Base-by-base conservation (phyloP, 2,113 vertebrate genomes). In the Microtus ochrogaster region DNA sequence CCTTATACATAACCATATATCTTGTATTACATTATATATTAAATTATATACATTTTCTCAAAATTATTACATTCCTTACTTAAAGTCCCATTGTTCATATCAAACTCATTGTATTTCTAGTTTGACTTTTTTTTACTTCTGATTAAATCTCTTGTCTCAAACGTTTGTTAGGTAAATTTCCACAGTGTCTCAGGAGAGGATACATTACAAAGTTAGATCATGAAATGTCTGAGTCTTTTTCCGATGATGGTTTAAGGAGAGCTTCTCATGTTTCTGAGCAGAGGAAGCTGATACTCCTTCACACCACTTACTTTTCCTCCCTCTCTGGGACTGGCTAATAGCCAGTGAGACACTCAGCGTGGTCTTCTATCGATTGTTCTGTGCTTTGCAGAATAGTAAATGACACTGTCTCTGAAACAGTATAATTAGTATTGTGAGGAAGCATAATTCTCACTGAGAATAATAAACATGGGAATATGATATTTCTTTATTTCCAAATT, bases 191-290 rank as follows among this genome's bases (percentile, higher is more conserved):
- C 90, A 87, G 6, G 76, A 97, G 90, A 96, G 6, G 76, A 47
- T 66, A 39, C 58, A 91, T 97, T 97, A 94, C 89, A 79, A 94
- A 94, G 73, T 96, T 91, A 97, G 97, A 95, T 72, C 52, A 68
- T 77, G 76, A 96, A 97, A 96, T 95, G 68, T 52, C 91, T 97
- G 79, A 94, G 74, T 47, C 85, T 70, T 95, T 96, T 96, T 66
- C 93, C 97, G 83, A 96, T 97, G 84, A 95, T 91, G 47, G n/a
- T 76, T 76, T 47, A 36, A 96, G 4, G 90, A 39, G 30, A 95
- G n/a, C 72, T 81, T 96, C 95, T 97, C 94, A 9, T 91, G 87
- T 97, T 98, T 89, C 89, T 90, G 96, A 93, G 83, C 65, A 97
- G 5, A 78, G 26, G 83, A 98, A 97, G 92, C 22, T 92, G 97